phyloP scores from a whole-genome alignment of 2,797 vertebrate species.

The Takifugu ocellatus region DNA sequence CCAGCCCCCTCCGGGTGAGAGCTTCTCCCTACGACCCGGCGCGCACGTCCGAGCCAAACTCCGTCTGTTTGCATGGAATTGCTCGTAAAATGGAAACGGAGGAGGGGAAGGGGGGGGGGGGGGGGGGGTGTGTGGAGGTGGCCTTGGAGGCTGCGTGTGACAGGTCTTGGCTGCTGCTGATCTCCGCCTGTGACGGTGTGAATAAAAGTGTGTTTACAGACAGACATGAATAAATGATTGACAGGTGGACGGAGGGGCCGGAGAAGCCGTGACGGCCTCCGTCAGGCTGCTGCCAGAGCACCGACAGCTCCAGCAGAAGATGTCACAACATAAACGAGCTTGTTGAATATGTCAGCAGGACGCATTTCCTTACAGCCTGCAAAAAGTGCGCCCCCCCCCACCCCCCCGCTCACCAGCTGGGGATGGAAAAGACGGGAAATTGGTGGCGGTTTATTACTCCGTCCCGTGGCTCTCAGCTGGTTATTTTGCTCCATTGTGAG shows the following conservation, averaged over 20 bases:
- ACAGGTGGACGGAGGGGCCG: constrained; percentile 18
- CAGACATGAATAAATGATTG: constrained; percentile 20
- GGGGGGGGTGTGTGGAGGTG: background rate
- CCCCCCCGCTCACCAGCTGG: background rate
- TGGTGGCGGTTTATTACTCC: too few relatives aligned
- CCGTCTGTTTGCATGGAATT: too few relatives aligned
- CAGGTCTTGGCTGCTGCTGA: too few relatives aligned
- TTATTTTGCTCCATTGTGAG: constrained; percentile 10
- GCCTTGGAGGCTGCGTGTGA: too few relatives aligned
- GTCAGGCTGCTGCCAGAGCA: constrained; percentile 18
- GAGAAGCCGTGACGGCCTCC: constrained; percentile 1
- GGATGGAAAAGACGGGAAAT: too few relatives aligned
- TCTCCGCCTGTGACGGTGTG: too few relatives aligned
- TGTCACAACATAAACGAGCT: background rate
- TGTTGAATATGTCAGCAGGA: constrained; percentile 5
- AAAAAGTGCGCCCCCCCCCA: too few relatives aligned
- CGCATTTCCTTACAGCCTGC: too few relatives aligned
- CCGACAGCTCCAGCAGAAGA: constrained; percentile 8
- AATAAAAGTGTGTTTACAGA: background rate
- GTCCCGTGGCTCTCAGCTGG: background rate
- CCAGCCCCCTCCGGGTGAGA: constrained; percentile 12
- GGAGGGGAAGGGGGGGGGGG: background rate
- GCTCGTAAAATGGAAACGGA: background rate
- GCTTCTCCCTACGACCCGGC: too few relatives aligned
- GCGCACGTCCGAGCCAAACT: too few relatives aligned